phyloP scores from a whole-genome alignment of 2,888 invertebrate species.

The Cybosia mesomella region DNA sequence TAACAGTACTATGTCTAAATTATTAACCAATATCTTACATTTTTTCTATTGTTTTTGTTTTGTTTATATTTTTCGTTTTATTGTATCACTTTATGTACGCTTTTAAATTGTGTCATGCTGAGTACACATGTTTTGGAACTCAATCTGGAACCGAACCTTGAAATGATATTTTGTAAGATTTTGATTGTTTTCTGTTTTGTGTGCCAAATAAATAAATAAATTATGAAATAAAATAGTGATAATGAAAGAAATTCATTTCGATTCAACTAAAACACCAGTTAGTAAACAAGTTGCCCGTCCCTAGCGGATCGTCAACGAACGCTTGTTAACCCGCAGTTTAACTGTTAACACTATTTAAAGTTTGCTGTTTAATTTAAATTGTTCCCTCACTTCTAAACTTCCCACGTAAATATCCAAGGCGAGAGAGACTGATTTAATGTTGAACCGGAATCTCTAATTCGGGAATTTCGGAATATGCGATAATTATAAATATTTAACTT shows the following conservation, averaged over 20 bases:
- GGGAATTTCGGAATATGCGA: neutral
- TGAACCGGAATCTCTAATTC: neutral
- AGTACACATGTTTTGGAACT: no score
- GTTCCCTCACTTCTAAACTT: slow-evolving; percentile 38
- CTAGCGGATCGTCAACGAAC: slow-evolving; percentile 21
- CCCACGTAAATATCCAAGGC: slow-evolving; percentile 31
- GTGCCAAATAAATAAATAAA: no score
- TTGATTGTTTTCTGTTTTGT: no score
- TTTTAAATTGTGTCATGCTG: no score
- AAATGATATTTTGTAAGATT: no score
- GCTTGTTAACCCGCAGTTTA: slow-evolving; percentile 46
- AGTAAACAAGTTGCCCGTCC: slow-evolving; percentile 12
- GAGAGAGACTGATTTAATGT: slow-evolving; percentile 27
- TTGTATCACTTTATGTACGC: no score
- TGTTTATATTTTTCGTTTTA: no score
- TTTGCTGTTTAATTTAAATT: slow-evolving; percentile 45
- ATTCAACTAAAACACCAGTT: neutral
- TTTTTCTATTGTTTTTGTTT: no score
- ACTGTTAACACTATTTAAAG: slow-evolving; percentile 55
- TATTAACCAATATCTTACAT: no score
- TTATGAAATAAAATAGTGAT: no score
- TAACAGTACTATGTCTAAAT: no score
- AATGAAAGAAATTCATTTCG: neutral
- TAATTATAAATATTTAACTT: slow-evolving; percentile 2
- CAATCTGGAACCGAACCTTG: no score